Percentiles rank a stretch among this genome's conserved stretches.
phyloP scores from a whole-genome alignment of 2,797 vertebrate species.

The Acanthurus lineatus region DNA sequence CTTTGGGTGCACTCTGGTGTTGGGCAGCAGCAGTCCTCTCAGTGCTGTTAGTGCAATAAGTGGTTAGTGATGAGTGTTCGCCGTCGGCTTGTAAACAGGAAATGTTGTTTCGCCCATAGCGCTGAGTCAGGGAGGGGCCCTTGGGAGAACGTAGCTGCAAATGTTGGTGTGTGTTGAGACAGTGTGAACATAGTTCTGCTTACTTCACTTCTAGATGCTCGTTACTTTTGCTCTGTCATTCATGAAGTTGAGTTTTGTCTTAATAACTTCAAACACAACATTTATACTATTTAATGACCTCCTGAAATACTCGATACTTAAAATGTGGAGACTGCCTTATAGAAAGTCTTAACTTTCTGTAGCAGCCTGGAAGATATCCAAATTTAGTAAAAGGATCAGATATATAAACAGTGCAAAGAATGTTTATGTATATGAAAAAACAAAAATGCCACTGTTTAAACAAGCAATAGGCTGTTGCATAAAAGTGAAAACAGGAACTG shows the following conservation, averaged over 20 bases:
- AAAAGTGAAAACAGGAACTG: slow-evolving; percentile 46
- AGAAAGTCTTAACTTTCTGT: not conserved
- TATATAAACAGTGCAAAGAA: slow-evolving; percentile 48
- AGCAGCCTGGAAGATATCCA: slow-evolving; percentile 13
- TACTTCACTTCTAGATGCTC: not conserved
- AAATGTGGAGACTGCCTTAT: slow-evolving; percentile 8
- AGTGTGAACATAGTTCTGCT: slow-evolving; percentile 15
- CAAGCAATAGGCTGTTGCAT: slow-evolving; percentile 36
- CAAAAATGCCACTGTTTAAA: slow-evolving; percentile 44
- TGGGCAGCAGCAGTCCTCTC: slow-evolving; percentile 48
- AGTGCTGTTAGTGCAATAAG: slow-evolving; percentile 64
- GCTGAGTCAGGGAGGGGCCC: slow-evolving; percentile 64
- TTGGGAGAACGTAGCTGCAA: slow-evolving; percentile 41
- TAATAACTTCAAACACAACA: not conserved
- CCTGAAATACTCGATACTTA: not conserved
- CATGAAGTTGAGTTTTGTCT: not conserved
- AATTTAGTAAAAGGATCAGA: slow-evolving; percentile 15
- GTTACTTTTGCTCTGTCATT: slow-evolving; percentile 6
- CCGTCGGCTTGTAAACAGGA: slow-evolving; percentile 84
- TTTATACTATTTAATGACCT: slow-evolving; percentile 11
- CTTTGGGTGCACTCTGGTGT: slow-evolving; percentile 50
- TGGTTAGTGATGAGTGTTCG: slow-evolving; percentile 66
- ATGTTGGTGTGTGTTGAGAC: slow-evolving; percentile 2
- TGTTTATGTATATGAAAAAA: slow-evolving; percentile 50
- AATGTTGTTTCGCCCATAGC: slow-evolving; percentile 78